Conservation (phyloP, 2,113 vertebrate species). For the Parus major region DNA sequence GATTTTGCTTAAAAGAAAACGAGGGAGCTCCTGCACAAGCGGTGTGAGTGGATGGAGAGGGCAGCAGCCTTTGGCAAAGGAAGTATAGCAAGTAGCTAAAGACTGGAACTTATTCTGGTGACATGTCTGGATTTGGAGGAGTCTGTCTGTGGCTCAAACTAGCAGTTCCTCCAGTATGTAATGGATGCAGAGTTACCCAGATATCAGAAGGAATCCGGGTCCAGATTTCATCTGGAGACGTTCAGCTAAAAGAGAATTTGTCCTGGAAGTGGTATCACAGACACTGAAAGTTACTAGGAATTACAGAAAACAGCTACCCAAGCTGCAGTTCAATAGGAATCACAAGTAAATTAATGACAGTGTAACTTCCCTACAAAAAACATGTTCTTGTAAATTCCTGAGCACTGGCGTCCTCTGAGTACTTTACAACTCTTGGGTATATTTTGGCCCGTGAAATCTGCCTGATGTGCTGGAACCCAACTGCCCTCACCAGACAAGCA, state of each 20-base stretch:
- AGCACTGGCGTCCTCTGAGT: neutral
- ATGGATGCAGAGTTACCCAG: neutral
- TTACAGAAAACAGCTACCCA: neutral
- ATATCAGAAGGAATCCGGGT: neutral
- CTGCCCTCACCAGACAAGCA: neutral
- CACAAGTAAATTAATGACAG: neutral
- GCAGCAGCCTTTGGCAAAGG: neutral
- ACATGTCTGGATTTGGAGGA: neutral
- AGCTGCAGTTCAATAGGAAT: neutral
- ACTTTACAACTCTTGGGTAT: neutral
- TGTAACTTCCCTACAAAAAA: neutral
- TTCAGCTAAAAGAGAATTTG: neutral
- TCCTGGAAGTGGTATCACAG: accelerated
- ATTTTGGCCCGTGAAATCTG: neutral
- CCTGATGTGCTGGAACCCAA: neutral
- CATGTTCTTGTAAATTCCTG: neutral
- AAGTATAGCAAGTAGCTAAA: neutral
- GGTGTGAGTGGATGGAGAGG: neutral
- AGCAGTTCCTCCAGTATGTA: neutral
- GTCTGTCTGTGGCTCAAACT: neutral
- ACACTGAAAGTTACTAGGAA: neutral
- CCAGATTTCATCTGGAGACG: no score
- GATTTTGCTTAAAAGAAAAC: neutral
- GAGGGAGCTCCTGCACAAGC: neutral
- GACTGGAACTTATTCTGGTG: neutral